These are phyloP conservation scores for Aldabrachelys gigantea DNA, from an alignment of 2,113 vertebrate species.

Conservation along the genomic window DNA sequence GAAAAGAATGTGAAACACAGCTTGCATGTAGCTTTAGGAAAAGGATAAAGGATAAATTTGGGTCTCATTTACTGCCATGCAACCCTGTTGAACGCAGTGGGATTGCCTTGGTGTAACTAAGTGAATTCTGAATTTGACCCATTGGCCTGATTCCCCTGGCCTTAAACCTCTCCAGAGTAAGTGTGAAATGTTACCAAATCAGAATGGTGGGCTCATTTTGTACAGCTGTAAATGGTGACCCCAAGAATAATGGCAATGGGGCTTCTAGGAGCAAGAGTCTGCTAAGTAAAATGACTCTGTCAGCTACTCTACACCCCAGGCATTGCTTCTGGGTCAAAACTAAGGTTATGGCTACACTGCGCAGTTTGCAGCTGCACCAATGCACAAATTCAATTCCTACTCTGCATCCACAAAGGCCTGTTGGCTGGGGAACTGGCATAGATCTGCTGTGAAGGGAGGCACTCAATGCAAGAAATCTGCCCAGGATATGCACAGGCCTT, in stretches of 20 bases:
- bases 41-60: conserved; percentile 10
- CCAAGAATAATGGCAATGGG: conserved; percentile 18
- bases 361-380: no score
- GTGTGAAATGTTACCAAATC: conserved; percentile 32
- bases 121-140: conserved; percentile 48
- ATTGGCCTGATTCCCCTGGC: conserved; percentile 29
- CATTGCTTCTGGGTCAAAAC: not conserved
- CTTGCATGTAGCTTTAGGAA: conserved; percentile 25
- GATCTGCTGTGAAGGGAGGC: not conserved
- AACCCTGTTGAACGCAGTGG: conserved; percentile 26
- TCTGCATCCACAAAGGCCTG: not conserved
- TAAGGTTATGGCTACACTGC: no score
- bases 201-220: conserved; percentile 1
- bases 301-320: not conserved
- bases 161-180: conserved; percentile 25
- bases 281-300: not conserved
- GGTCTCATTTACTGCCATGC: conserved; percentile 24
- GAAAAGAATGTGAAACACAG: conserved; percentile 36
- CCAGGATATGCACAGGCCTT: not conserved
- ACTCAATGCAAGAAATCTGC: not conserved
- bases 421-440: not conserved
- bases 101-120: conserved; percentile 45
- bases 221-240: conserved; percentile 29
- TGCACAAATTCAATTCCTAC: not conserved
- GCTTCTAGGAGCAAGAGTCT: conserved; percentile 25